Conservation (phyloP, 1,140 invertebrate species). For the Vanessa atalanta region DNA sequence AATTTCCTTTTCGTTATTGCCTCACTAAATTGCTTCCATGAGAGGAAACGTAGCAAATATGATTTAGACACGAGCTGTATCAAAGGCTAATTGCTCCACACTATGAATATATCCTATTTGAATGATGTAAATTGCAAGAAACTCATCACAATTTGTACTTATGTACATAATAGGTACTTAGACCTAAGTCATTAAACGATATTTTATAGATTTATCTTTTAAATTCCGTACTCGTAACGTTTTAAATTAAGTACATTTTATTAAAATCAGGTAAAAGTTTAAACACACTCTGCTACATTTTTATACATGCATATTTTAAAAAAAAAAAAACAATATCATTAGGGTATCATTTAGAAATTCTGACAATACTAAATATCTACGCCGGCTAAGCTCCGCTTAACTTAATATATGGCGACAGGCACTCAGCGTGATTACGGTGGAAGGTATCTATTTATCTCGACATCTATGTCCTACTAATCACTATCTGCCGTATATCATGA, state of each 20-base stretch:
- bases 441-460: conserved; percentile 52
- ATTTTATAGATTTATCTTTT: too few relatives aligned
- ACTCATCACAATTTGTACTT: conserved; percentile 8
- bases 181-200: too few relatives aligned
- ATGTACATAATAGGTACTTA: not conserved
- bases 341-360: conserved; percentile 10
- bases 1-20: conserved; percentile 61
- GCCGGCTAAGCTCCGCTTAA: conserved; percentile 44
- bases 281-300: not conserved
- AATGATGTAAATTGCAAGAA: conserved; percentile 28
- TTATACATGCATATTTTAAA: not conserved
- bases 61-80: conserved; percentile 62
- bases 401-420: conserved; percentile 74
- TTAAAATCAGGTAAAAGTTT: not conserved
- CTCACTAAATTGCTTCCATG: conserved; percentile 59
- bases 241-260: too few relatives aligned
- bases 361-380: conserved; percentile 31
- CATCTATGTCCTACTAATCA: conserved; percentile 40
- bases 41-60: conserved; percentile 65
- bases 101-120: conserved; percentile 31
- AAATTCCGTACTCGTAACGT: too few relatives aligned
- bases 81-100: conserved; percentile 65
- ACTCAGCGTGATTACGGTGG: conserved; percentile 66
- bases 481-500: conserved; percentile 15
- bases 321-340: conserved; percentile 7